Base-by-base conservation (phyloP, 1,140 invertebrate genomes). In the Drosophila oshimai region DNA sequence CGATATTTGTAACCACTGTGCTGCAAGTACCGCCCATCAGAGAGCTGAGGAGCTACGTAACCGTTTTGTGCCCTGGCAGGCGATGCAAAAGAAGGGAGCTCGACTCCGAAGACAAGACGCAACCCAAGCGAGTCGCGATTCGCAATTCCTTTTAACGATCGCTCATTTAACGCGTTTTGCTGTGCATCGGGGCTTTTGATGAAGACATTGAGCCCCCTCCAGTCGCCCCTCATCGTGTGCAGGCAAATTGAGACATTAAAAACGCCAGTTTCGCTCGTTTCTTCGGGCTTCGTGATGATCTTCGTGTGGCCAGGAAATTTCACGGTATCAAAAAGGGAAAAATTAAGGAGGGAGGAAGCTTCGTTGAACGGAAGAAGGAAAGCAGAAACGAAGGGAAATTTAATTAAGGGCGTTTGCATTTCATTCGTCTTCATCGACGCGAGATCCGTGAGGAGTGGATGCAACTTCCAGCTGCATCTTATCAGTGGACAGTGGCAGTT, bases 241-340 rank as follows among this genome's bases (percentile, higher is more conserved):
- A 70, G 75, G 75, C 80, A 86, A 86, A 86, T 86, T 86, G 80
- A 86, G 80, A 86, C 80, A 86, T 86, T 86, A 86, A 86, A 84
- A 58, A 77, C 79, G 53, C 74, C 67, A 73, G 49, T 61, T 70
- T 53, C 24, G 54, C 69, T 44, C 18, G 61, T 49, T 61, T 61
- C 34, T 31, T 24, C 13, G 42, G 42, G 58, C 42, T 28, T 64
- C 58, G 58, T 65, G 61, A 64, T 65, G 61, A 71, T 71, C 57
- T 72, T 72, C 69, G 70, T 73, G 70, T 72, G 55, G 70, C 42
- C 44, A 72, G 65, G 47, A 72, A 72, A 70, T 70, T 72, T 72
- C 45, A 72, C 53, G 65, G 64, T 54, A 60, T 15, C 31, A 31
- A 33, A 34, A 34, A 17, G 13, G 24, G 20, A 17, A 36, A 9